These are phyloP conservation scores for Aelia acuminata DNA, from an alignment of 2,888 invertebrate species.

Conservation along the genomic window DNA sequence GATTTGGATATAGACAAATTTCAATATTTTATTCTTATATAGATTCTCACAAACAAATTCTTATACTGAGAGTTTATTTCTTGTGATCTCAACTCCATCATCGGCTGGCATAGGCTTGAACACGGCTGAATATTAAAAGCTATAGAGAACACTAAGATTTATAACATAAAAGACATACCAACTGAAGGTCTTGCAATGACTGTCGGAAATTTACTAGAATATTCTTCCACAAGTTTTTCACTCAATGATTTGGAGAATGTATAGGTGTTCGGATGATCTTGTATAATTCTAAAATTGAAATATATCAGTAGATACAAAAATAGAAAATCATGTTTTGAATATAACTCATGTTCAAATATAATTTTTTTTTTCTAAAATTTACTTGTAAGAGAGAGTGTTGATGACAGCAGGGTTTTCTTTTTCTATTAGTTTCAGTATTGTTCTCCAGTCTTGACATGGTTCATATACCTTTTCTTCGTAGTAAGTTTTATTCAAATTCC, in stretches of 20 bases:
- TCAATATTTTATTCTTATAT: no score
- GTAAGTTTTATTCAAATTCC: conserved; percentile 47
- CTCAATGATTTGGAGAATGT: conserved; percentile 65
- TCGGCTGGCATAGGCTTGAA: no score
- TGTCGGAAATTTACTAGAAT: conserved; percentile 63
- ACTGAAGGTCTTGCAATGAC: conserved; percentile 66
- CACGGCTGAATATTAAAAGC: no score
- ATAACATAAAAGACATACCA: conserved; percentile 64
- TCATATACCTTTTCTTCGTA: conserved; percentile 62
- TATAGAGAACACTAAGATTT: no score
- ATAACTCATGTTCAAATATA: neutral
- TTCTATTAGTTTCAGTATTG: conserved; percentile 63
- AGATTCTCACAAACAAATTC: no score
- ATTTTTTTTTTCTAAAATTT: neutral
- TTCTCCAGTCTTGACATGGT: conserved; percentile 59
- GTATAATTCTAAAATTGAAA: conserved; percentile 60
- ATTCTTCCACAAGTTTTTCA: conserved; percentile 61
- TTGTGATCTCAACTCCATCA: no score
- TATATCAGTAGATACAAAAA: neutral
- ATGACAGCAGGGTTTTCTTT: conserved; percentile 60
- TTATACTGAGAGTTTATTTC: no score
- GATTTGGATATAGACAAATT: no score
- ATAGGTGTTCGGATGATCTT: conserved; percentile 66
- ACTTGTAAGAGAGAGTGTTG: conserved; percentile 60
- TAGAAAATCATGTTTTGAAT: neutral